A percentile compares a stretch with the other conserved stretches of the same genome.
phyloP scores from a whole-genome alignment of 2,113 vertebrate genomes.

The Alouatta palliata region DNA sequence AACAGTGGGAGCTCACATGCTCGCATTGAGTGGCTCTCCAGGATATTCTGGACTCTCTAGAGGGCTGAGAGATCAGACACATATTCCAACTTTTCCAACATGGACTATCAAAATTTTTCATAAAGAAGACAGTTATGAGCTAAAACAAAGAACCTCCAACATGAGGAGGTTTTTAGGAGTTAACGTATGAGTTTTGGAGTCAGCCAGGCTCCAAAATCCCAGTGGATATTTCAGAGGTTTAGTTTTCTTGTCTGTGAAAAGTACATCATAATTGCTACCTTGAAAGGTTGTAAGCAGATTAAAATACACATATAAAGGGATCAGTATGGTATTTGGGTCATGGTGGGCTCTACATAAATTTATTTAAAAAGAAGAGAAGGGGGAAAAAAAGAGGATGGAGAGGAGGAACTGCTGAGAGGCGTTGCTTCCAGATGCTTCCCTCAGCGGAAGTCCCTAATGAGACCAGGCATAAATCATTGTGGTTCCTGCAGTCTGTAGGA shows the following conservation, averaged over 20 bases:
- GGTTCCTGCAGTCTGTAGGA: rapidly evolving
- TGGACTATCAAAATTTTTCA: rapidly evolving
- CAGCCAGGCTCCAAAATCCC: not conserved
- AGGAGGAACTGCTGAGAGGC: not conserved
- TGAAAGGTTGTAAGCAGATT: not conserved
- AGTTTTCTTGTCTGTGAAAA: not conserved
- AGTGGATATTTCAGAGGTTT: not conserved
- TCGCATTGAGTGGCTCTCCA: not conserved
- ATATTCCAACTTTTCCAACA: not conserved
- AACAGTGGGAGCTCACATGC: not conserved
- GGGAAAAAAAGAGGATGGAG: too few species aligned
- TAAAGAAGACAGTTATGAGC: rapidly evolving
- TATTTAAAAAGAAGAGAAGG: not conserved
- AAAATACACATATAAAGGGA: not conserved
- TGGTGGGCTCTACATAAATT: not conserved
- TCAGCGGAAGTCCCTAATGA: not conserved
- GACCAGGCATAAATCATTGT: not conserved
- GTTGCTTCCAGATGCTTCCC: not conserved
- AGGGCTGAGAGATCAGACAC: not conserved
- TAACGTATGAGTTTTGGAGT: not conserved
- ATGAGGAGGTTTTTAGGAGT: not conserved
- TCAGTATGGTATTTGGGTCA: not conserved
- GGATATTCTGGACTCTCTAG: not conserved
- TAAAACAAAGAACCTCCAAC: not conserved
- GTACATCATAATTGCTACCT: not conserved